These are phyloP conservation scores for Chaetops frenatus DNA, from an alignment of 2,113 vertebrate species.

Conservation along the genomic window DNA sequence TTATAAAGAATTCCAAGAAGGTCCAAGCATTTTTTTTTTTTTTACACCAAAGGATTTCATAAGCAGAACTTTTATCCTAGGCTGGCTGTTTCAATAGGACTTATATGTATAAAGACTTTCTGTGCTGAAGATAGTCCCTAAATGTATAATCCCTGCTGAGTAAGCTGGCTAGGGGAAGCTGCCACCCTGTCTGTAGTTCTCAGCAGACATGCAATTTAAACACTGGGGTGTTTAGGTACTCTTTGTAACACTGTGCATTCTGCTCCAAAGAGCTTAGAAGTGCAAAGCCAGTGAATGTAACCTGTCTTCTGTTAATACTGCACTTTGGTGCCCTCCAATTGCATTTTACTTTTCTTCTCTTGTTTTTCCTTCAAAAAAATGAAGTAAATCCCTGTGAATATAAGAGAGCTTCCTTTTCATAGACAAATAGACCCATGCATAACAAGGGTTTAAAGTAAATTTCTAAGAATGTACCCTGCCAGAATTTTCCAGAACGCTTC, in stretches of 20 bases:
- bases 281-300: background rate
- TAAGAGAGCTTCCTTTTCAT: background rate
- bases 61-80: conserved; percentile 11
- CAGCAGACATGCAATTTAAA: background rate
- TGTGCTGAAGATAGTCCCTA: background rate
- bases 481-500: background rate
- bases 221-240: background rate
- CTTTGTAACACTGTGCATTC: background rate
- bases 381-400: background rate
- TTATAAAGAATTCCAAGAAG: background rate
- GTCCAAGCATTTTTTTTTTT: background rate
- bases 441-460: background rate
- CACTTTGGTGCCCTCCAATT: background rate
- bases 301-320: background rate
- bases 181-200: background rate
- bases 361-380: background rate
- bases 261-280: background rate
- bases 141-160: conserved; percentile 13
- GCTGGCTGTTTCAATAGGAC: background rate
- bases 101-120: background rate
- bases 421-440: background rate
- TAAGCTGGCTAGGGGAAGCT: background rate
- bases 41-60: background rate
- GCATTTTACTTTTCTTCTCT: background rate
- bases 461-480: background rate